A percentile compares a stretch with the other conserved stretches of the same genome.
Conservation (phyloP, 2,797 vertebrate genomes). For the Acanthurus tractus region DNA sequence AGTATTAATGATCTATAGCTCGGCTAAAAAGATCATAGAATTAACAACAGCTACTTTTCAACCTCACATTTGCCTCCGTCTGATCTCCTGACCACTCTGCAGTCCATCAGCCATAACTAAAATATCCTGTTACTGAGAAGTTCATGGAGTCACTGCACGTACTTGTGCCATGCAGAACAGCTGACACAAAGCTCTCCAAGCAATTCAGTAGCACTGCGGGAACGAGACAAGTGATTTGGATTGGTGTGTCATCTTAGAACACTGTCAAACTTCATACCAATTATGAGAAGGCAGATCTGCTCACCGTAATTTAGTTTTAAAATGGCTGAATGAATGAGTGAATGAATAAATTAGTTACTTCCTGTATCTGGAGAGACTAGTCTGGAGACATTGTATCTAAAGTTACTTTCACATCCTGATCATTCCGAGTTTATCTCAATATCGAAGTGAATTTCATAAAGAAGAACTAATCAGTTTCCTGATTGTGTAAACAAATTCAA, state of each 20-base stretch:
- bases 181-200: neutral
- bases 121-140: neutral
- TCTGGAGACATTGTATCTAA: neutral
- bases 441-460: conserved; percentile 6
- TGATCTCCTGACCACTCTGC: neutral
- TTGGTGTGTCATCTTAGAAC: neutral
- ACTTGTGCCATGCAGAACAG: neutral
- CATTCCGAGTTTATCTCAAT: conserved; percentile 9
- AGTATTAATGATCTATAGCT: neutral
- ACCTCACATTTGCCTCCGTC: neutral
- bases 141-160: neutral
- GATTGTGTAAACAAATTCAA: conserved; percentile 22
- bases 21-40: neutral
- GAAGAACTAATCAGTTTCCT: conserved; percentile 14
- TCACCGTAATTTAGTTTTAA: neutral
- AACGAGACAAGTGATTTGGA: neutral
- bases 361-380: neutral
- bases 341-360: conserved; percentile 34
- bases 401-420: conserved; percentile 22
- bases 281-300: conserved; percentile 1
- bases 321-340: neutral
- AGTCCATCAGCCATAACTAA: neutral
- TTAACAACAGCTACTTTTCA: neutral
- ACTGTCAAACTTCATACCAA: neutral
- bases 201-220: conserved; percentile 9